Base-by-base conservation (phyloP, 2,888 invertebrate genomes). In the Lasioglossum figueresi region DNA sequence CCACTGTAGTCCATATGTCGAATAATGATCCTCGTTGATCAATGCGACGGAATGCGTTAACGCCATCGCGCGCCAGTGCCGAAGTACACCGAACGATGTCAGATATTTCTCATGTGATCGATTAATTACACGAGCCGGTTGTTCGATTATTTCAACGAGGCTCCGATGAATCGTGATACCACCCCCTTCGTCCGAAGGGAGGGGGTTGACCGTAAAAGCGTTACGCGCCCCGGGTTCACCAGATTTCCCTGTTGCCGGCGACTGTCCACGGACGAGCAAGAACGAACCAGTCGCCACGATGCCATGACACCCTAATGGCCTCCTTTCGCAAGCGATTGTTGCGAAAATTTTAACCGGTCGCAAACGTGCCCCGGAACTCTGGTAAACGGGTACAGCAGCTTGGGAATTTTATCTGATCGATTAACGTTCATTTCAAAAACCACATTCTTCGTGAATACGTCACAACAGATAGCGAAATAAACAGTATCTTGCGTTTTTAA, bases 21-120 rank as follows among this genome's bases (percentile, higher is more conserved):
- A 91, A 90, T 90, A 91, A 92, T 91, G 91, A 91, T 91, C 91
- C 85, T 80, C 80, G 83, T 82, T 83, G 89, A 90, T 91, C 90
- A 88, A 89, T 87, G 87, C 76, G 43, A 56, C 75, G 79, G 85
- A 84, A 87, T 82, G 83, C 78, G 86, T 82, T 78, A 63, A 27
- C 31, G 63, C 63, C 48, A 2, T 16, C 45, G 45, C 45, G 74
- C 84, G 71, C n/a, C 37, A 16, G n/a, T 12, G n/a, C 56, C 76
- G 37, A 74, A 59, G 56, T 73, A 81, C 80, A 78, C 10, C 75
- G 19, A 70, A 86, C 85, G 83, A 84, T 80, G 79, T 86, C 89
- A 75, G 82, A 86, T 87, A 89, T 89, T 89, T 89, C 79, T 79
- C 73, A 40, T 72, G 63, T 74, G 81, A 82, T 78, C 80, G 80